Evolutionary conservation across 2,113 vertebrate species (phyloP).

Genomic region (Gavialis gangeticus): DNA sequence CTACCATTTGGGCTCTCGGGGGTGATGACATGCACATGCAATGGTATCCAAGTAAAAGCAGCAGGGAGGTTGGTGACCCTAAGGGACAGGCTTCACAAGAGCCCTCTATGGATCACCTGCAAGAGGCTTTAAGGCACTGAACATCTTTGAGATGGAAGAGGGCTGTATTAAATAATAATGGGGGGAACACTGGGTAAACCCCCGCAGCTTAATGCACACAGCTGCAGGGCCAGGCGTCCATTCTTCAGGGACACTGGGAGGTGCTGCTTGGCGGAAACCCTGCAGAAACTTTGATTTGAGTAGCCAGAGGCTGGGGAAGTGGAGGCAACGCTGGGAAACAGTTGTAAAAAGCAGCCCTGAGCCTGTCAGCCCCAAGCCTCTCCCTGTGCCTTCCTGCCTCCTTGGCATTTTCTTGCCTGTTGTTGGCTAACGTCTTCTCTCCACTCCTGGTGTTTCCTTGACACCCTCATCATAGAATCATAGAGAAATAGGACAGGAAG

Average conservation of each 20-base stretch:
- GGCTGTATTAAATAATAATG: constrained; percentile 59
- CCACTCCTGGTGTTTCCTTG: no score
- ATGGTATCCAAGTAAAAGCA: constrained; percentile 45
- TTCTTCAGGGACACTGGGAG: constrained; percentile 41
- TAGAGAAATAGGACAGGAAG: no score
- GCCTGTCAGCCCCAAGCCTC: not conserved
- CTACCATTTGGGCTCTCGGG: constrained; percentile 44
- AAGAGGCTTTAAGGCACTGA: constrained; percentile 45
- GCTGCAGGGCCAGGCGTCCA: constrained; percentile 31
- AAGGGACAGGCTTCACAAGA: constrained; percentile 44
- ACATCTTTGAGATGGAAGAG: constrained; percentile 54
- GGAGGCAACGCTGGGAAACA: constrained; percentile 15
- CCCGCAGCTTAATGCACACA: constrained; percentile 48
- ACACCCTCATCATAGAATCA: no score
- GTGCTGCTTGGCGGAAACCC: constrained; percentile 29
- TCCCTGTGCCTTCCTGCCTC: constrained; percentile 5
- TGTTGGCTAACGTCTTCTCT: not conserved
- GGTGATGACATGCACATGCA: constrained; percentile 45
- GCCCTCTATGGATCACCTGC: constrained; percentile 23
- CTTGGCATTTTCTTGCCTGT: not conserved
- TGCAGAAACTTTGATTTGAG: constrained; percentile 39
- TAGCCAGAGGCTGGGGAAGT: not conserved
- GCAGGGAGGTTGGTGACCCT: constrained; percentile 57
- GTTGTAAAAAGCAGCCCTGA: constrained; percentile 29
- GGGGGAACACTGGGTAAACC: constrained; percentile 63